A percentile compares a stretch with the other conserved stretches of the same genome.
Conservation (phyloP, 2,797 vertebrate genomes). For the Protosalanx chinensis region DNA sequence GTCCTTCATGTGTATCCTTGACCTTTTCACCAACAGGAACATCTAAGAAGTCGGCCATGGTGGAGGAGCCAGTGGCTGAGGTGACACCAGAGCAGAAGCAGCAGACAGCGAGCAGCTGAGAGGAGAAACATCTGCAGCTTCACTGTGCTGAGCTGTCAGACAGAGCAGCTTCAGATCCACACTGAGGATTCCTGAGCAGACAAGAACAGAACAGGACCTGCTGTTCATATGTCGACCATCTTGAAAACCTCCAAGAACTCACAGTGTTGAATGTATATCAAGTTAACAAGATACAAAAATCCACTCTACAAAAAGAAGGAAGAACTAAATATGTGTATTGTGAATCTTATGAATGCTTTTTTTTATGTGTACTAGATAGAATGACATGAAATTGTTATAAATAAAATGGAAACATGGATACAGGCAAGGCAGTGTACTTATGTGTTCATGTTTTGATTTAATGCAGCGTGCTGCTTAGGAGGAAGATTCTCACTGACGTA, state of each 20-base stretch:
- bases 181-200: slow-evolving; percentile 13
- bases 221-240: neutral
- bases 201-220: slow-evolving; percentile 14
- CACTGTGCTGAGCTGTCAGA: slow-evolving; percentile 5
- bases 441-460: neutral
- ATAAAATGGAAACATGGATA: neutral
- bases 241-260: neutral
- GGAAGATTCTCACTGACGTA: neutral
- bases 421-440: neutral
- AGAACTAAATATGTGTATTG: too few species aligned
- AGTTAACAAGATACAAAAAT: neutral
- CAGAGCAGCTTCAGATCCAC: neutral
- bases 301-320: slow-evolving; percentile 20
- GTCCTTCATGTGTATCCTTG: neutral
- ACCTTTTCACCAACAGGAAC: slow-evolving; percentile 53
- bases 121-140: neutral
- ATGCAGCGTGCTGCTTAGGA: neutral
- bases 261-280: neutral
- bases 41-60: slow-evolving; percentile 63
- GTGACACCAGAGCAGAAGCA: slow-evolving; percentile 48
- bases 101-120: slow-evolving; percentile 47
- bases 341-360: slow-evolving; percentile 18
- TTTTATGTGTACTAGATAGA: neutral
- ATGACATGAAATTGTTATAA: neutral
- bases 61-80: slow-evolving; percentile 58